These are phyloP conservation scores for Macroglossus sobrinus DNA, from an alignment of 2,113 vertebrate genomes.

Conservation along the genomic window DNA sequence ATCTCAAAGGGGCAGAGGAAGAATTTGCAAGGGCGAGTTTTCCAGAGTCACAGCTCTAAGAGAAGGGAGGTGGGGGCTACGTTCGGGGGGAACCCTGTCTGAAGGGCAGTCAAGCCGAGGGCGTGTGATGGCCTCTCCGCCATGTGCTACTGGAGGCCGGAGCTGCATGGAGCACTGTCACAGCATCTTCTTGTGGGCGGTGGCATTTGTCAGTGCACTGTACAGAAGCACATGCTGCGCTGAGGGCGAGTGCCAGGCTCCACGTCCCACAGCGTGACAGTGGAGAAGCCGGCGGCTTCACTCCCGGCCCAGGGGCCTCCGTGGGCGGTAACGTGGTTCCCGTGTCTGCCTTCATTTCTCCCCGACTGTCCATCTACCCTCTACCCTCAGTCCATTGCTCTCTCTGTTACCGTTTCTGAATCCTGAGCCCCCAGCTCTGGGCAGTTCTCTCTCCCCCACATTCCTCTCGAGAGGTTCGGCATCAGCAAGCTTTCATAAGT, in stretches of 20 bases:
- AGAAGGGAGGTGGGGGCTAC: background rate
- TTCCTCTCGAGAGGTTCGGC: background rate
- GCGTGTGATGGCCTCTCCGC: fast-evolving
- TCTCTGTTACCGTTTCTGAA: background rate
- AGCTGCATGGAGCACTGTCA: fast-evolving
- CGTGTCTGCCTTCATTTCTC: background rate
- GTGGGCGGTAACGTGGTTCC: fast-evolving
- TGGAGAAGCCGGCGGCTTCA: too few relatives aligned
- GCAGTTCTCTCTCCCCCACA: background rate
- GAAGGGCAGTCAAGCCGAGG: background rate
- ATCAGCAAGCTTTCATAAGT: background rate
- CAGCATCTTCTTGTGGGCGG: background rate
- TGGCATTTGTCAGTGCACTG: background rate
- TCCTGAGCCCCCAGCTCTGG: background rate
- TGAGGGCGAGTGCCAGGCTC: background rate
- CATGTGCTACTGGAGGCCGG: background rate
- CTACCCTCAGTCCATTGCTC: background rate
- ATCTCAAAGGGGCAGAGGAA: background rate
- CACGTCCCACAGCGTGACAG: background rate
- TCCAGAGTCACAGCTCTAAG: background rate
- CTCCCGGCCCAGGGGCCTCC: background rate
- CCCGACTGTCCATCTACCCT: background rate
- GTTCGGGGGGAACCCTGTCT: background rate
- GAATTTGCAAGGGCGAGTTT: background rate
- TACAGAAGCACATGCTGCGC: background rate